Conservation (phyloP, 2,113 vertebrate genomes). For the Calidris pygmaea region DNA sequence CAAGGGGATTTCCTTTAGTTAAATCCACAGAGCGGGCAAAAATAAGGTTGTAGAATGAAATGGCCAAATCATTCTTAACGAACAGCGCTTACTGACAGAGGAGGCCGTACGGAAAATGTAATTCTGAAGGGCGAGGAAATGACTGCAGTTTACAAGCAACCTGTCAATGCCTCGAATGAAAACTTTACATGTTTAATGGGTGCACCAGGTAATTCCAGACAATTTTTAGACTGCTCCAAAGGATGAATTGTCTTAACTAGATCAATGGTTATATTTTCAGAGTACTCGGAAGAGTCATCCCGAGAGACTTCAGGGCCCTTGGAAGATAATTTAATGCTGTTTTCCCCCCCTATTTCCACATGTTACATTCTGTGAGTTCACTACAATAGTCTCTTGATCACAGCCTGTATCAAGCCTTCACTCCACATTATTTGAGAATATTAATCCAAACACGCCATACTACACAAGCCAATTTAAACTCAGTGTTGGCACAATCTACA, state of each 20-base stretch:
- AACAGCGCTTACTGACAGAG: constrained; percentile 1
- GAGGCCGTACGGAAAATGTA: constrained; percentile 25
- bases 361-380: background rate
- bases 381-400: background rate
- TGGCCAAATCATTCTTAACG: background rate
- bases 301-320: background rate
- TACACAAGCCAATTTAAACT: background rate
- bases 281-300: background rate
- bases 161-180: constrained; percentile 31
- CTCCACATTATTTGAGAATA: background rate
- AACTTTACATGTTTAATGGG: constrained; percentile 13
- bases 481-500: background rate
- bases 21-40: background rate
- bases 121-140: constrained; percentile 13
- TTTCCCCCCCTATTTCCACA: background rate
- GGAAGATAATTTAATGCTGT: background rate
- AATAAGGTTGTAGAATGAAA: constrained; percentile 2
- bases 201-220: background rate
- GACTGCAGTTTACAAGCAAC: constrained; percentile 14
- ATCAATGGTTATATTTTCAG: constrained; percentile 15
- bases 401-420: background rate
- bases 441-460: background rate
- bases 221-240: background rate
- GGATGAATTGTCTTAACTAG: background rate
- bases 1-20: background rate